These are phyloP conservation scores for Microhierax caerulescens DNA, from an alignment of 2,797 vertebrate species.

Conservation along the genomic window DNA sequence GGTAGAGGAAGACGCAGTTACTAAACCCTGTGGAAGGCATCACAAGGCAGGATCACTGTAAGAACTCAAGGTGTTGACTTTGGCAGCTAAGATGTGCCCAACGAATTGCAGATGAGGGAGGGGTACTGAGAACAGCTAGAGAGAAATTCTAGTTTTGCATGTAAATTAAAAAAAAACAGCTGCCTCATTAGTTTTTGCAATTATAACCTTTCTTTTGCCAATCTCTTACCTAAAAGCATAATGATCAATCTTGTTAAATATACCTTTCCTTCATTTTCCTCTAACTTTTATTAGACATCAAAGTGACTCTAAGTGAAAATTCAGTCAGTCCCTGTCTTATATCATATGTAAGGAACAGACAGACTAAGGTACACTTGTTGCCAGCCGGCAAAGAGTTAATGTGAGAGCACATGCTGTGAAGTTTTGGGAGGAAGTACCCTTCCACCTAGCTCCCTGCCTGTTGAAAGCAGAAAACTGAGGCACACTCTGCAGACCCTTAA, in stretches of 20 bases:
- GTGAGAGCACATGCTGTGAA: background rate
- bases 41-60: background rate
- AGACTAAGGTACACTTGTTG: background rate
- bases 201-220: background rate
- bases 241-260: background rate
- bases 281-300: background rate
- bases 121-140: background rate
- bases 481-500: background rate
- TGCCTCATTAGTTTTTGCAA: background rate
- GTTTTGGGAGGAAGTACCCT: background rate
- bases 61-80: background rate
- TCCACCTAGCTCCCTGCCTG: background rate
- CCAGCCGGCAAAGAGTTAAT: background rate
- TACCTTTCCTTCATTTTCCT: background rate
- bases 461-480: background rate
- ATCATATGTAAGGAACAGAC: fast-evolving
- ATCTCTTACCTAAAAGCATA: background rate
- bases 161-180: background rate
- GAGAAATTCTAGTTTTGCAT: background rate
- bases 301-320: background rate
- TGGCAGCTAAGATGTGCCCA: background rate
- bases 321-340: background rate
- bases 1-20: background rate
- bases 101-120: background rate
- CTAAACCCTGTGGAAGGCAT: background rate